A percentile compares a stretch with the other conserved stretches of the same genome.
phyloP scores from a whole-genome alignment of 2,113 vertebrate species.

The Pseudorectes ferrugineus region DNA sequence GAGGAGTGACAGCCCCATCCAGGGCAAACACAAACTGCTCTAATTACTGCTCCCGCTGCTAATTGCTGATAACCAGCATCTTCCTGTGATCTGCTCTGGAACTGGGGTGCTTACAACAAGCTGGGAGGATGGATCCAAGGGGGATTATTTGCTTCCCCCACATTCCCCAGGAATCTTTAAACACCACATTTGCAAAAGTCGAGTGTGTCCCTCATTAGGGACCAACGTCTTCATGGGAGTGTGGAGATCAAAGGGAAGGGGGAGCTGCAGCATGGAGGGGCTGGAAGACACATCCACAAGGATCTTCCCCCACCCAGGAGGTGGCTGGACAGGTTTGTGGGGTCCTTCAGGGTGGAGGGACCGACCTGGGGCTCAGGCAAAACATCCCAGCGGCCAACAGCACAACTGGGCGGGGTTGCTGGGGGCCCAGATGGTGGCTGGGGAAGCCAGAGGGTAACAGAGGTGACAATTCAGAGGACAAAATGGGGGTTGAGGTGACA shows the following conservation, averaged over 20 bases:
- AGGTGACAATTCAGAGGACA: not conserved
- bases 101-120: not conserved
- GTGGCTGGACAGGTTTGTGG: not conserved
- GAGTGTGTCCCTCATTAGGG: conserved; percentile 19
- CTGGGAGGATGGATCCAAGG: not conserved
- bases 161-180: not conserved
- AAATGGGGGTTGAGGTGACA: not conserved
- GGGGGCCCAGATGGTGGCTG: not conserved
- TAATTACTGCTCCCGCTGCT: not conserved
- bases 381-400: not conserved
- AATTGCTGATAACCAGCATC: not conserved
- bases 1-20: not conserved
- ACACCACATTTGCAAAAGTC: not conserved
- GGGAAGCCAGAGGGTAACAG: not conserved
- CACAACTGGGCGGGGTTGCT: not conserved
- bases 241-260: not conserved
- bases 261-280: not conserved
- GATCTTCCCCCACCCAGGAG: not conserved
- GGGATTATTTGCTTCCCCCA: not conserved
- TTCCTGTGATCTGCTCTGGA: not conserved
- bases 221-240: not conserved
- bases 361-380: not conserved
- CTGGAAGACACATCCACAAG: not conserved
- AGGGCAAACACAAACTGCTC: not conserved
- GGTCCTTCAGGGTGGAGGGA: not conserved